Percentiles rank a stretch among this genome's conserved stretches.
phyloP scores from a whole-genome alignment of 2,888 invertebrate species.

The Ectemnius continuus region DNA sequence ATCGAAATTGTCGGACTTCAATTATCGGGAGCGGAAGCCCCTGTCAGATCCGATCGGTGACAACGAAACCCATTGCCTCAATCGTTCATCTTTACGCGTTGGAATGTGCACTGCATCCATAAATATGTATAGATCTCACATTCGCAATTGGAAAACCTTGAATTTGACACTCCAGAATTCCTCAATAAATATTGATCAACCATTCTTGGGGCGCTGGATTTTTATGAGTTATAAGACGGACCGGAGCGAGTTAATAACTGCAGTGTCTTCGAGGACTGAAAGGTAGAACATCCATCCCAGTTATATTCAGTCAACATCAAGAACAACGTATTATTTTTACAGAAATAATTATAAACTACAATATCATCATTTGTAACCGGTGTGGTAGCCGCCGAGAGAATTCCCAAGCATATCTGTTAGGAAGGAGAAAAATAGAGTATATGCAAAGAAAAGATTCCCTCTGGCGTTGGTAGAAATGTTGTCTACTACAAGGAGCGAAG shows the following conservation, averaged over 20 bases:
- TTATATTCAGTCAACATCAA: too few species aligned
- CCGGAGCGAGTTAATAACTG: too few species aligned
- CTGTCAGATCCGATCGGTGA: conserved; percentile 34
- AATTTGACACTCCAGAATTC: too few species aligned
- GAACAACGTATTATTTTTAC: too few species aligned
- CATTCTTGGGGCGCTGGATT: too few species aligned
- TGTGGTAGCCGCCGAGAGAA: conserved; percentile 44
- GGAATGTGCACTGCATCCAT: conserved; percentile 40
- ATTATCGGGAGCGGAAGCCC: conserved; percentile 48
- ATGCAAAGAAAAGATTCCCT: too few species aligned
- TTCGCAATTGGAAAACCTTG: too few species aligned
- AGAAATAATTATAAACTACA: conserved; percentile 60
- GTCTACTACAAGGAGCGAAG: conserved; percentile 22
- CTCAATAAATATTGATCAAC: too few species aligned
- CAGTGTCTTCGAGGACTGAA: too few species aligned
- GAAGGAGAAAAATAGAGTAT: conserved; percentile 14
- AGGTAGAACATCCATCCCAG: too few species aligned
- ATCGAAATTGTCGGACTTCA: conserved; percentile 48
- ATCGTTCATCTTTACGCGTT: conserved; percentile 47
- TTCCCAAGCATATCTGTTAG: conserved; percentile 27
- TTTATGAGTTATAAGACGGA: too few species aligned
- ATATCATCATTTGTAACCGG: conserved; percentile 66
- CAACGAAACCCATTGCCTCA: conserved; percentile 37
- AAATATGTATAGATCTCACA: conserved; percentile 32
- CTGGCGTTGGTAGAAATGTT: too few species aligned